These are phyloP conservation scores for Glyptemys insculpta DNA, from an alignment of 2,797 vertebrate species.

Conservation along the genomic window DNA sequence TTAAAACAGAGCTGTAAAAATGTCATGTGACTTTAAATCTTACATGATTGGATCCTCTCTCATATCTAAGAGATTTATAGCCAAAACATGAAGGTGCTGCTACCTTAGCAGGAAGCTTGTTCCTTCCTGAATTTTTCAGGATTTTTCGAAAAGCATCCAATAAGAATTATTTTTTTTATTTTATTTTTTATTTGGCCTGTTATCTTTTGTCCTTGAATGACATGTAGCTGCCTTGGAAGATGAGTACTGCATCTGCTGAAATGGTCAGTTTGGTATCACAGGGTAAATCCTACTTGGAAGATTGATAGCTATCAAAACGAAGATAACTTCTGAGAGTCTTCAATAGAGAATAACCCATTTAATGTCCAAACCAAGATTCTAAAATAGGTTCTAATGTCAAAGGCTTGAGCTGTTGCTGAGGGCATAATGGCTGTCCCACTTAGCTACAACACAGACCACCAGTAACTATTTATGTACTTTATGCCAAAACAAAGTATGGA, in stretches of 20 bases:
- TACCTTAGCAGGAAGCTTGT: not conserved
- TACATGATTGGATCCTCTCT: not conserved
- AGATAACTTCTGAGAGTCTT: not conserved
- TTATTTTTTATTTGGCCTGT: not conserved
- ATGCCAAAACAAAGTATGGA: slow-evolving; percentile 22
- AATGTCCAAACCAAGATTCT: not conserved
- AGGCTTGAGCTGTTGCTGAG: not conserved
- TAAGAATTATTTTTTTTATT: not conserved
- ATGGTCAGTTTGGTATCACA: not conserved
- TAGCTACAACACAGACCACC: not conserved
- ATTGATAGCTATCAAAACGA: not conserved
- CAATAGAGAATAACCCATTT: not conserved
- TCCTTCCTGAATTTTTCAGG: not conserved
- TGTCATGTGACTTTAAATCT: not conserved
- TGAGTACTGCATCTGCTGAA: not conserved
- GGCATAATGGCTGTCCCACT: not conserved
- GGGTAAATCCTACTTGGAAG: not conserved
- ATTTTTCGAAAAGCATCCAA: not conserved
- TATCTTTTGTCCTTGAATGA: not conserved
- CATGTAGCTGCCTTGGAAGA: not conserved
- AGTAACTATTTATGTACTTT: not conserved
- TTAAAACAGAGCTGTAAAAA: not conserved
- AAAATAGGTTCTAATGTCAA: not conserved
- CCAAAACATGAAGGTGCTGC: not conserved
- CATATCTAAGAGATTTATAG: not conserved